A percentile compares a stretch with the other conserved stretches of the same genome.
Evolutionary conservation across 2,113 vertebrate genomes (phyloP).

Genomic region (Elaphurus davidianus): DNA sequence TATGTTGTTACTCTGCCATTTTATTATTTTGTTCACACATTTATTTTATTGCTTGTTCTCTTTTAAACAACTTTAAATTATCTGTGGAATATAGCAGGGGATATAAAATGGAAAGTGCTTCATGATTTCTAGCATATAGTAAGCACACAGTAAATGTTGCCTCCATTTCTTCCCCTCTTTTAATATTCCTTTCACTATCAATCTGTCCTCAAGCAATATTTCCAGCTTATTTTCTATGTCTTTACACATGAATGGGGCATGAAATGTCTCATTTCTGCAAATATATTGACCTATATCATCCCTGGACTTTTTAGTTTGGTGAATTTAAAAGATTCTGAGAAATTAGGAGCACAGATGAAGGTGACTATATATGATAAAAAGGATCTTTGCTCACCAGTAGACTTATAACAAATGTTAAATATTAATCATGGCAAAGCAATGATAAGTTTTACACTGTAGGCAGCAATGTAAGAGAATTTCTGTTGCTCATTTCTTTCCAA

Average conservation of each 20-base stretch:
- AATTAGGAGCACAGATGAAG: not conserved
- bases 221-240: not conserved
- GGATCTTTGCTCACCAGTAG: not conserved
- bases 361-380: not conserved
- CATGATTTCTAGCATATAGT: not conserved
- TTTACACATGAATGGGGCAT: not conserved
- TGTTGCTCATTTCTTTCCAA: not conserved
- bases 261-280: not conserved
- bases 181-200: not conserved
- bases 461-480: not conserved
- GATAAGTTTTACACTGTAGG: not conserved
- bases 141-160: not conserved
- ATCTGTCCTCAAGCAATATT: not conserved
- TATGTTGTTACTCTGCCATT: not conserved
- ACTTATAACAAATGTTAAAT: not conserved
- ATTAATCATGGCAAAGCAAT: not conserved
- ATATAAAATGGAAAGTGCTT: not conserved
- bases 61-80: conserved; percentile 46
- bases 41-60: not conserved
- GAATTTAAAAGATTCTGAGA: not conserved
- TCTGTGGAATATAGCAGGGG: not conserved
- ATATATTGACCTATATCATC: too few species aligned
- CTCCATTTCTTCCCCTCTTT: not conserved
- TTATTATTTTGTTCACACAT: conserved; percentile 20
- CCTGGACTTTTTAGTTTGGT: not conserved